These are phyloP conservation scores for Epicampocera succincta DNA, from an alignment of 2,888 invertebrate species.

Conservation along the genomic window DNA sequence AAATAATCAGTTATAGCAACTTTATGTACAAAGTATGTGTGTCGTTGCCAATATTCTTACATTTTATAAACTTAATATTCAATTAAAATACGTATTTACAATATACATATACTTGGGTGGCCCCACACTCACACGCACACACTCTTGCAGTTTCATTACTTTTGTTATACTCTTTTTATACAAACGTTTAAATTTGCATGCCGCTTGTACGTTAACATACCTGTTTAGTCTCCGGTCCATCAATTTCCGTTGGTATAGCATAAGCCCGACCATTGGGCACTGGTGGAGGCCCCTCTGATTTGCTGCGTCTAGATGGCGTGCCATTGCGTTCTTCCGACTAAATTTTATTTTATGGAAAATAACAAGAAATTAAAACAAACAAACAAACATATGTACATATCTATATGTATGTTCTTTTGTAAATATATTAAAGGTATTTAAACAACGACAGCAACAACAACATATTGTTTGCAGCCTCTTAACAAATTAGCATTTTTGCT, in stretches of 20 bases:
- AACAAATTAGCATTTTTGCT: conserved; percentile 59
- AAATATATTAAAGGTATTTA: conserved; percentile 6
- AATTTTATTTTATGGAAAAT: conserved; percentile 71
- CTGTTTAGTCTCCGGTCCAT: conserved; percentile 81
- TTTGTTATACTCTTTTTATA: conserved; percentile 9
- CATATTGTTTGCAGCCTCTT: conserved; percentile 34
- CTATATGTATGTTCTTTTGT: conserved; percentile 11
- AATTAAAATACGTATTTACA: background rate
- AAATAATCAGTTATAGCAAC: conserved; percentile 2
- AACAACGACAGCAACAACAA: conserved; percentile 23
- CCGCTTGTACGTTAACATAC: conserved; percentile 74
- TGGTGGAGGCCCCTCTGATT: conserved; percentile 88
- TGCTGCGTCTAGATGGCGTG: conserved; percentile 88
- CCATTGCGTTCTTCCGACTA: conserved; percentile 88
- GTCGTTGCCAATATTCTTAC: background rate
- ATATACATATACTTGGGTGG: background rate
- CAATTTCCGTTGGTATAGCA: conserved; percentile 79
- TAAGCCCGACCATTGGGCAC: conserved; percentile 81
- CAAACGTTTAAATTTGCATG: conserved; percentile 63
- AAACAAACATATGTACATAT: background rate
- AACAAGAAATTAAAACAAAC: background rate
- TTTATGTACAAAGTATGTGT: background rate
- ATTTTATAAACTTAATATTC: background rate
- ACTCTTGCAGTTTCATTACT: conserved; percentile 37
- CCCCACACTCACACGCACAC: conserved; percentile 24